Evolutionary conservation across 2,888 invertebrate species (phyloP).

Genomic region (Calameuta pallipes): DNA sequence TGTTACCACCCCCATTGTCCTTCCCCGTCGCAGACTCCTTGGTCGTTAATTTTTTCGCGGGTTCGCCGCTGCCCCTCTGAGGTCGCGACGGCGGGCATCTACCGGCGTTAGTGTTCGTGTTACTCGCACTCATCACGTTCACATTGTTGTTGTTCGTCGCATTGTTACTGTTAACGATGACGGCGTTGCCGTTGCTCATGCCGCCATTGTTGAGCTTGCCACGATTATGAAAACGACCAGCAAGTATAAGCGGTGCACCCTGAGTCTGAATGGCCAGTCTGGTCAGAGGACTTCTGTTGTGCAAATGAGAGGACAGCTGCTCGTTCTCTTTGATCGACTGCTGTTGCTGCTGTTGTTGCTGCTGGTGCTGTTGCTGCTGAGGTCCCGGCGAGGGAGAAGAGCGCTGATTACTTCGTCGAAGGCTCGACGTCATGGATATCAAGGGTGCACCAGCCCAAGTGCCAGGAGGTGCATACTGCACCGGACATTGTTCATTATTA

Average conservation of each 20-base stretch:
- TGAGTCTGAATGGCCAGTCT: conserved; percentile 86
- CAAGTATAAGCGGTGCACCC: conserved; percentile 84
- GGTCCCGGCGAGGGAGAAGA: conserved; percentile 47
- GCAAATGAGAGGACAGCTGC: conserved; percentile 42
- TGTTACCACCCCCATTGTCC: conserved; percentile 45
- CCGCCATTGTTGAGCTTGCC: conserved; percentile 61
- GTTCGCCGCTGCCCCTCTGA: conserved; percentile 25
- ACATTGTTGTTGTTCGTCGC: conserved; percentile 57
- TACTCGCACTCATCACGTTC: conserved; percentile 31
- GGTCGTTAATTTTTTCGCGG: conserved; percentile 37
- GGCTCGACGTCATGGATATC: conserved; percentile 79
- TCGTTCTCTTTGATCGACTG: conserved; percentile 38
- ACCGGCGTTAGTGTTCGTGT: conserved; percentile 22
- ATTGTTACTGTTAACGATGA: conserved; percentile 29
- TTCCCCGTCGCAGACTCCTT: conserved; percentile 57
- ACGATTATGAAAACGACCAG: conserved; percentile 72
- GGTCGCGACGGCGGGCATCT: conserved; percentile 35
- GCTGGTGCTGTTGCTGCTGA: conserved; percentile 31
- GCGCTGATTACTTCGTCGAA: conserved; percentile 66
- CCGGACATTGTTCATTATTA: conserved; percentile 44
- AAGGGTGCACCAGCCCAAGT: conserved; percentile 86
- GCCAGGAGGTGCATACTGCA: conserved; percentile 60
- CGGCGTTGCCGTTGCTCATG: conserved; percentile 28
- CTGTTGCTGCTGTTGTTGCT: conserved; percentile 34
- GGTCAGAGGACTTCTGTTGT: conserved; percentile 71